Percentiles rank a stretch among this genome's conserved stretches.
These are phyloP conservation scores for Drosophila takahashii DNA, from an alignment of 1,140 invertebrate species.

Conservation along the genomic window DNA sequence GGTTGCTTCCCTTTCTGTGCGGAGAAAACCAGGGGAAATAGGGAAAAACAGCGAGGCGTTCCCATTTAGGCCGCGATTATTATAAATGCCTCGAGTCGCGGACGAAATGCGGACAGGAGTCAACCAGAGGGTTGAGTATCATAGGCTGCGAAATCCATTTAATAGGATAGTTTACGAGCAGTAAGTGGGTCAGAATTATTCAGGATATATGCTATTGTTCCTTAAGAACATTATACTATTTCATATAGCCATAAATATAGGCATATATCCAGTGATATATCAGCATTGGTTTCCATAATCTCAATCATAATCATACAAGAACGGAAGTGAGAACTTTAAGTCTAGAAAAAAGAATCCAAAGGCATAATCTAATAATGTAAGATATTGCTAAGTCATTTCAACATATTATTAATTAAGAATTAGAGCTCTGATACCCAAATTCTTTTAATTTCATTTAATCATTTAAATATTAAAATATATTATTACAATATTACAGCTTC, in stretches of 20 bases:
- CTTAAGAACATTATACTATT: neutral
- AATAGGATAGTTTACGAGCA: slow-evolving; percentile 68
- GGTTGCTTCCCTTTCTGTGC: slow-evolving; percentile 30
- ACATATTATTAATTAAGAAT: slow-evolving; percentile 2
- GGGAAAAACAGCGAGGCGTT: slow-evolving; percentile 29
- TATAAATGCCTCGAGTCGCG: slow-evolving; percentile 27
- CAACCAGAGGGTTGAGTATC: slow-evolving; percentile 10
- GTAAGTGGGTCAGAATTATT: slow-evolving; percentile 71
- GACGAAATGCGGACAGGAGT: slow-evolving; percentile 21
- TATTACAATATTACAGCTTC: too few species aligned
- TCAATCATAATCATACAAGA: neutral
- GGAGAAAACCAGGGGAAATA: slow-evolving; percentile 4
- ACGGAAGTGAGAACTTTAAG: slow-evolving; percentile 2
- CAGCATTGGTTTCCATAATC: slow-evolving; percentile 1
- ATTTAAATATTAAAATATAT: neutral
- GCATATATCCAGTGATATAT: slow-evolving; percentile 11
- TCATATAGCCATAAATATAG: slow-evolving; percentile 4
- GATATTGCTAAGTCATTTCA: too few species aligned
- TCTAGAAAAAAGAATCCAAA: neutral
- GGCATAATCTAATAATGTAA: neutral
- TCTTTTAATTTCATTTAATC: too few species aligned
- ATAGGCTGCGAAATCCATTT: slow-evolving; percentile 24
- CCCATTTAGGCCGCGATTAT: slow-evolving; percentile 32
- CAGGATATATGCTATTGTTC: slow-evolving; percentile 25
- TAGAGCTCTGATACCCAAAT: neutral